Evolutionary conservation across 2,888 invertebrate species (phyloP).

Genomic region (Drosophila seclusa): DNA sequence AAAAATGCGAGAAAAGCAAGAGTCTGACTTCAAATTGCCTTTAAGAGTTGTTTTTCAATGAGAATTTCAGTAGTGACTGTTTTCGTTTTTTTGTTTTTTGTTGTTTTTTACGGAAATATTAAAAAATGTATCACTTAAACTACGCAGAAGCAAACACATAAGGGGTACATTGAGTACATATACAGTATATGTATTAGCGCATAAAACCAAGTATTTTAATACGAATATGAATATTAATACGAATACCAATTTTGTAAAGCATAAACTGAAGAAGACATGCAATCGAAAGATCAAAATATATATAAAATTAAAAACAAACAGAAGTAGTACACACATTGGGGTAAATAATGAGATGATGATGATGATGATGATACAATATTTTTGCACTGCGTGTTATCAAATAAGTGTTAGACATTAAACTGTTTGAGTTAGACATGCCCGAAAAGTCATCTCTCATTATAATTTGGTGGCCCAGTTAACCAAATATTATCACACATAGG

Average conservation of each 20-base stretch:
- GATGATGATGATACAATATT: conserved; percentile 57
- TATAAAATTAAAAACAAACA: conserved; percentile 5
- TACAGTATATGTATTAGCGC: conserved; percentile 26
- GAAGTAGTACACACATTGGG: conserved; percentile 20
- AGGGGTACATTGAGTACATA: conserved; percentile 20
- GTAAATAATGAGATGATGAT: conserved; percentile 24
- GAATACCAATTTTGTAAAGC: conserved; percentile 25
- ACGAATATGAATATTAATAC: conserved; percentile 22
- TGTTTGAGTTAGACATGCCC: conserved; percentile 42
- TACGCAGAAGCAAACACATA: conserved; percentile 39
- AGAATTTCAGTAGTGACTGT: conserved; percentile 55
- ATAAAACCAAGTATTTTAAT: conserved; percentile 21
- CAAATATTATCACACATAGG: conserved; percentile 13
- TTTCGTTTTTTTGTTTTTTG: conserved; percentile 22
- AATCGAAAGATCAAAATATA: conserved; percentile 9
- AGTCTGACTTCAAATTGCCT: conserved; percentile 84
- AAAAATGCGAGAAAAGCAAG: conserved; percentile 72
- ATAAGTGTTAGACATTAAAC: conserved; percentile 75
- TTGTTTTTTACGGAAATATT: conserved; percentile 36
- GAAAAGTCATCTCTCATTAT: conserved; percentile 11
- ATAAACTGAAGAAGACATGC: conserved; percentile 7
- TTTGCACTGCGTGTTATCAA: conserved; percentile 76
- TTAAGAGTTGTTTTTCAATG: conserved; percentile 76
- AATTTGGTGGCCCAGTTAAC: conserved; percentile 23
- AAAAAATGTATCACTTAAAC: conserved; percentile 41